Evolutionary conservation across 2,888 invertebrate genomes (phyloP), one percentile per base, ranked within the genome.

Genomic region (Cyaniris semiargus): DNA sequence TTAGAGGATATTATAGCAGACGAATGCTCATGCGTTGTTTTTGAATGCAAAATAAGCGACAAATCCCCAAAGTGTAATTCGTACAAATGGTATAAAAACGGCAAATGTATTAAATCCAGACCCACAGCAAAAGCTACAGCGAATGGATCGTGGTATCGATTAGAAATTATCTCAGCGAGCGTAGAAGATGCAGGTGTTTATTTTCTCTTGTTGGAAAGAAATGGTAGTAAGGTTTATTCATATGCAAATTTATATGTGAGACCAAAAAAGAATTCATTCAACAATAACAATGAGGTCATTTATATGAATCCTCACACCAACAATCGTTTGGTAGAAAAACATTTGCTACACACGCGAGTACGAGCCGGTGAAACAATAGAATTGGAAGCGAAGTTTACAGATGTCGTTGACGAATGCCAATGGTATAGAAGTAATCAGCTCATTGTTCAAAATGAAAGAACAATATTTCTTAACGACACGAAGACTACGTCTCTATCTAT

Each of bases 81-180:
- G 18, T 81, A 79, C 70, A 79, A 76, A 23, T 86, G 86, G 86
- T 82, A 81, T 76, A 84, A 83, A 80, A 80, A 86, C 77, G 86
- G 85, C 0, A 77, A 79, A 71, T 56, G 66, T 71, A 70, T 82
- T 75, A 79, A 76, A 76, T 18, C 76, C 18, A 78, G 78, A n/a
- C 76, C 79, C 60, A 80, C 80, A 81, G 79, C 79, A n/a, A 81
- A 81, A 79, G 82, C 81, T 21, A 78, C 78, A 23, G 76, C 78
- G 31, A 75, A 79, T 34, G 78, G 78, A 58, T 78, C 80, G 79
- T 81, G 79, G 81, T 79, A 82, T 76, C 79, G 81, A 75, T 77
- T 86, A n/a, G 81, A 83, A 79, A 83, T 85, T 44, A 79, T 76
- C 6, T 78, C 80, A 0, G 80, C 81, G 1, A 75, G 58, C n/a